phyloP scores from a whole-genome alignment of 2,888 invertebrate genomes.

The Clitarchus hookeri region DNA sequence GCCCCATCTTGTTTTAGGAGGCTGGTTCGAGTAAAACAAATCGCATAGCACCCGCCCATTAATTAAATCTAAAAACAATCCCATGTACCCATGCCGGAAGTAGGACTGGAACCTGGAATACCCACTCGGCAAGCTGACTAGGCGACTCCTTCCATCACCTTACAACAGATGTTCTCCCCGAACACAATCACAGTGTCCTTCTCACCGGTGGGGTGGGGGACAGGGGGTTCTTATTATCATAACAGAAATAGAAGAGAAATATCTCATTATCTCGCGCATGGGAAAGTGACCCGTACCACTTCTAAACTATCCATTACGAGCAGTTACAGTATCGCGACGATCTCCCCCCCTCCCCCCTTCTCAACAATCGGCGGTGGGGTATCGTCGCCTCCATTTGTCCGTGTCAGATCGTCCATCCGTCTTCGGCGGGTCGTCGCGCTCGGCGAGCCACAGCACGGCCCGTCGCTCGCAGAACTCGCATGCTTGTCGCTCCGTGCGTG shows the following conservation, averaged over 20 bases:
- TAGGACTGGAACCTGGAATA: not conserved
- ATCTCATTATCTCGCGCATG: conserved; percentile 14
- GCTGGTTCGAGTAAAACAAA: too few species aligned
- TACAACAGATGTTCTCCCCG: not conserved
- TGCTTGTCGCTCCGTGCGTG: too few species aligned
- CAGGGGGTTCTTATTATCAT: not conserved
- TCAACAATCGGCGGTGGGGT: not conserved
- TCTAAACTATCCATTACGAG: not conserved
- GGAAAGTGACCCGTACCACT: not conserved
- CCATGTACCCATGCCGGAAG: too few species aligned
- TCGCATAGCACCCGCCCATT: too few species aligned
- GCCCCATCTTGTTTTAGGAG: too few species aligned
- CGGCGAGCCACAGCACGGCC: too few species aligned
- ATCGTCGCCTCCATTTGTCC: not conserved
- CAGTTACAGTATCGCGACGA: not conserved
- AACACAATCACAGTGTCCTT: not conserved
- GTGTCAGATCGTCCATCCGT: not conserved
- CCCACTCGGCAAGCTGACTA: not conserved
- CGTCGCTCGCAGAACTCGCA: too few species aligned
- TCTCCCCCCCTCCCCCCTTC: too few species aligned
- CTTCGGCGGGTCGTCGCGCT: not conserved
- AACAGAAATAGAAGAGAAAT: not conserved
- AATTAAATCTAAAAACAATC: too few species aligned
- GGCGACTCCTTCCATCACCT: not conserved
- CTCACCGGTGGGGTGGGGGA: not conserved